Conservation (phyloP, 2,797 vertebrate genomes). For the Etheostoma perlongum region DNA sequence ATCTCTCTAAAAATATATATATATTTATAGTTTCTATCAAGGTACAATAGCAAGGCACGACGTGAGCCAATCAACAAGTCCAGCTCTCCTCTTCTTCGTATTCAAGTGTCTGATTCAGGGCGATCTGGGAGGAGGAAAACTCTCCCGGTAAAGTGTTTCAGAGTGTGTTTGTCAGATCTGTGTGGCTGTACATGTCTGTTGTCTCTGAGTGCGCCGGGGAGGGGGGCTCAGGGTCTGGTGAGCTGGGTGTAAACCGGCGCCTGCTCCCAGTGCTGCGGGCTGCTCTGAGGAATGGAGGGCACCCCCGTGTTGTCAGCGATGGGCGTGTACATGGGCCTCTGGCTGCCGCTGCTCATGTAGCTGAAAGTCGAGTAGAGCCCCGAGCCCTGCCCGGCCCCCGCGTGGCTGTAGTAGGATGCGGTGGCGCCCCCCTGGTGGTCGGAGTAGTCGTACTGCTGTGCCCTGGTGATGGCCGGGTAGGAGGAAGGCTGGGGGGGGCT, state of each 20-base stretch:
- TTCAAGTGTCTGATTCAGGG: constrained; percentile 82
- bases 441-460: constrained; percentile 94
- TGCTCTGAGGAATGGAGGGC: constrained; percentile 93
- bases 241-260: constrained; percentile 98
- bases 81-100: constrained; percentile 61
- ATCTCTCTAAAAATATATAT: constrained; percentile 91
- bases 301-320: constrained; percentile 93
- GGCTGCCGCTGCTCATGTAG: constrained; percentile 92
- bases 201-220: constrained; percentile 19
- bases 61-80: constrained; percentile 82
- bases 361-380: constrained; percentile 94
- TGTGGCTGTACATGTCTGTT: constrained; percentile 30
- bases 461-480: constrained; percentile 88
- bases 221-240: constrained; percentile 88
- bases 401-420: constrained; percentile 92
- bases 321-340: constrained; percentile 97
- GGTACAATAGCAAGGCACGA: constrained; percentile 88
- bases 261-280: constrained; percentile 97
- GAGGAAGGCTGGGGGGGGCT: constrained; percentile 77
- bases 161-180: constrained; percentile 19
- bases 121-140: constrained; percentile 24
- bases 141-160: constrained; percentile 55
- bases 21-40: constrained; percentile 85
- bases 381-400: constrained; percentile 87
- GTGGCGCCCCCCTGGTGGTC: constrained; percentile 90